Conservation (phyloP, 2,797 vertebrate species). For the Bovichtus variegatus region DNA sequence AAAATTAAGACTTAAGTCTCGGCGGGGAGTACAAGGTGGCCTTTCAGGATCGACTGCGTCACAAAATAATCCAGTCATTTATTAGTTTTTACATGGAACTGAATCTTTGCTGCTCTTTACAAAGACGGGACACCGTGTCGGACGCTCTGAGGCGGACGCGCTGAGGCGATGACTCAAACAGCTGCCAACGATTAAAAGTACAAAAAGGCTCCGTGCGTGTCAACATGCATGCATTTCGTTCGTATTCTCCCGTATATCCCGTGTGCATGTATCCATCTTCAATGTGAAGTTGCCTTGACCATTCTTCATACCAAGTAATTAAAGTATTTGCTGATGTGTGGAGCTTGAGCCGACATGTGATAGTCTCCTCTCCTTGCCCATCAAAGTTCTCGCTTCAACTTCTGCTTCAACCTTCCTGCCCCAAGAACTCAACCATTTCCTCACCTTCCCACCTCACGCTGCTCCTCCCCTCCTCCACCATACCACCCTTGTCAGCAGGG, state of each 20-base stretch:
- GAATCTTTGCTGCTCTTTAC: not conserved
- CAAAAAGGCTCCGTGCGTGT: not conserved
- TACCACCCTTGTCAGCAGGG: constrained; percentile 48
- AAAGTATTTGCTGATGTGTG: constrained; percentile 25
- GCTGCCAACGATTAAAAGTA: not conserved
- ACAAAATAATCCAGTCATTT: not conserved
- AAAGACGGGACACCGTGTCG: not conserved
- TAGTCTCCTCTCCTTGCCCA: not conserved
- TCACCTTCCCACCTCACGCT: not conserved
- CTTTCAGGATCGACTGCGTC: constrained; percentile 10
- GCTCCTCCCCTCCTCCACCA: not conserved
- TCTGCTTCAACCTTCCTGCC: not conserved
- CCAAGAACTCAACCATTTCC: not conserved
- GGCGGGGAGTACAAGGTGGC: constrained; percentile 11
- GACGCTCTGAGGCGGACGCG: not conserved
- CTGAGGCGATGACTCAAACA: not conserved
- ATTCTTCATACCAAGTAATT: constrained; percentile 9
- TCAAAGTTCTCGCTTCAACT: not conserved
- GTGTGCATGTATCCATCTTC: not conserved
- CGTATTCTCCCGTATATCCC: not conserved
- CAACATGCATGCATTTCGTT: not conserved
- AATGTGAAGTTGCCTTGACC: not conserved
- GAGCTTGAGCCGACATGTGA: constrained; percentile 10
- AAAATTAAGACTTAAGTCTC: constrained; percentile 12
- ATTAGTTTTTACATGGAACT: not conserved